Conservation (phyloP, 2,797 vertebrate species). For the Allobates femoralis region DNA sequence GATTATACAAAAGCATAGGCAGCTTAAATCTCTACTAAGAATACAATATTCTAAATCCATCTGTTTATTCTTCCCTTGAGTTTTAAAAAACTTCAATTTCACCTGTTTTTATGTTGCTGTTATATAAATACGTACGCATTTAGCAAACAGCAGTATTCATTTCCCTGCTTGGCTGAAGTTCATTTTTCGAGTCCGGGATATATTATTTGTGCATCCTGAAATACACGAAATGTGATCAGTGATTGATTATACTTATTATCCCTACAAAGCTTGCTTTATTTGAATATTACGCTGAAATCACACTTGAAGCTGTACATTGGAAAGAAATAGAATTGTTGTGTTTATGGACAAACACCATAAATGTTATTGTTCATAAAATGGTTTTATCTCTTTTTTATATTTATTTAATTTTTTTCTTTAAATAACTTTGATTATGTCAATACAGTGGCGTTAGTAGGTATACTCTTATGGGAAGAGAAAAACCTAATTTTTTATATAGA, state of each 20-base stretch:
- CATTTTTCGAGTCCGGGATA: constrained; percentile 63
- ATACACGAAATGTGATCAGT: constrained; percentile 61
- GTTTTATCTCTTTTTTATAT: background rate
- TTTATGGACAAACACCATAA: constrained; percentile 26
- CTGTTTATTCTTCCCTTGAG: background rate
- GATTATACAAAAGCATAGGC: background rate
- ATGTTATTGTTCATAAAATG: background rate
- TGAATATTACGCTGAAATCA: constrained; percentile 57
- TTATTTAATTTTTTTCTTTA: background rate
- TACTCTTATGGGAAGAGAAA: background rate
- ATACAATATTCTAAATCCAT: background rate
- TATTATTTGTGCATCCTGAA: constrained; percentile 62
- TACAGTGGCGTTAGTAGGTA: background rate
- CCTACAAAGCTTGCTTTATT: constrained; percentile 62
- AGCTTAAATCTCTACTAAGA: background rate
- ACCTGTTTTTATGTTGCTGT: constrained; percentile 49
- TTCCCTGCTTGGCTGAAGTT: constrained; percentile 59
- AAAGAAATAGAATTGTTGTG: background rate
- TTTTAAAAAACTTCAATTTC: constrained; percentile 19
- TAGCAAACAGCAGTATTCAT: constrained; percentile 59
- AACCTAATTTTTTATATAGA: background rate
- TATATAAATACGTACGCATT: constrained; percentile 58
- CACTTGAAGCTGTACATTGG: constrained; percentile 55
- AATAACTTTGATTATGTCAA: background rate
- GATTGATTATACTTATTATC: constrained; percentile 68